A percentile compares a stretch with the other conserved stretches of the same genome.
These are phyloP conservation scores for Drosophila merina DNA, from an alignment of 2,888 invertebrate genomes.

Conservation along the genomic window DNA sequence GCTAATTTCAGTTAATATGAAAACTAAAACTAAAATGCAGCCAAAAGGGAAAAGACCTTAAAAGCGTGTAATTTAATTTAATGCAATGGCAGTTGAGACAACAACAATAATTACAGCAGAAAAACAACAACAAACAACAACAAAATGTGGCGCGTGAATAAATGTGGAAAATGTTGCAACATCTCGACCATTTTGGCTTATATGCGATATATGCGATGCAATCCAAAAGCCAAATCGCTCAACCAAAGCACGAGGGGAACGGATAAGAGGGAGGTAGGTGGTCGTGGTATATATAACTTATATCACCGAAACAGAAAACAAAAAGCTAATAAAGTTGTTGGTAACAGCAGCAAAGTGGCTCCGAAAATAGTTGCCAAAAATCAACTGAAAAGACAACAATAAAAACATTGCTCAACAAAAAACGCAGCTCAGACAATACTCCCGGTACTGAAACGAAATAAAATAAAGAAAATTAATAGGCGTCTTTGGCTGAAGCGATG, in stretches of 20 bases:
- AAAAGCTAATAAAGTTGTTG: conserved; percentile 73
- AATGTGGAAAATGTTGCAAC: conserved; percentile 53
- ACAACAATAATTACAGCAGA: conserved; percentile 21
- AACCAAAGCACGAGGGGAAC: conserved; percentile 6
- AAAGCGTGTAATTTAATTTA: conserved; percentile 61
- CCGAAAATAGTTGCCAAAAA: conserved; percentile 60
- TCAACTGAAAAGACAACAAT: conserved; percentile 46
- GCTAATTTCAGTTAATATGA: conserved; percentile 66
- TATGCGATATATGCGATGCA: conserved; percentile 47
- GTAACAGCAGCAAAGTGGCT: conserved; percentile 43
- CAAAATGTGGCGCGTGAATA: conserved; percentile 49
- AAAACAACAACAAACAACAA: conserved; percentile 35
- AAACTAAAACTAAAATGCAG: conserved; percentile 43
- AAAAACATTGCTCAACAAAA: conserved; percentile 58
- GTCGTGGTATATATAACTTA: conserved; percentile 40
- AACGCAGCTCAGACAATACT: conserved; percentile 24
- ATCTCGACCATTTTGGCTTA: conserved; percentile 49
- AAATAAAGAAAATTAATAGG: conserved; percentile 62
- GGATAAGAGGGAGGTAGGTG: background rate
- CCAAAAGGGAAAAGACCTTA: conserved; percentile 44
- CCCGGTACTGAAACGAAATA: conserved; percentile 10
- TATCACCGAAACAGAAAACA: conserved; percentile 43
- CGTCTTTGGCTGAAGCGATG: conserved; percentile 43
- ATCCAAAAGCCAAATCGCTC: conserved; percentile 44
- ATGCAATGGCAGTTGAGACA: conserved; percentile 36